These are phyloP conservation scores for Oriolus oriolus DNA, from an alignment of 2,113 vertebrate genomes.

Conservation along the genomic window DNA sequence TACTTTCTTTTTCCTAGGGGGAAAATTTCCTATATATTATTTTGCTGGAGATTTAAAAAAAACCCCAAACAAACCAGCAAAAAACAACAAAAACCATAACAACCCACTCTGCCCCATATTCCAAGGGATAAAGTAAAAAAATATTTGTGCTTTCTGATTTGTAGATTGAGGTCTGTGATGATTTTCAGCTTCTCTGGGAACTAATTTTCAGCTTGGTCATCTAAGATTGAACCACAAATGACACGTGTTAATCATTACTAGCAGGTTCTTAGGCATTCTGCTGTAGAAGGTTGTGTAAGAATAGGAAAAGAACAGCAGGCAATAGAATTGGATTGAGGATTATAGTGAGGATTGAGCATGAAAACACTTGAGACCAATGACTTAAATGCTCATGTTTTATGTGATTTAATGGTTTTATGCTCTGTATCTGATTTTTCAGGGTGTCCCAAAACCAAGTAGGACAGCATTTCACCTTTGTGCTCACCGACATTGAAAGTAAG, in stretches of 20 bases:
- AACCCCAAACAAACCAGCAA: background rate
- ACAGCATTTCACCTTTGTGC: conserved; percentile 97
- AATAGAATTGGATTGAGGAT: background rate
- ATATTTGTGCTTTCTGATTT: background rate
- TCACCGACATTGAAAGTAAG: conserved; percentile 95
- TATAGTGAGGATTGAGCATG: background rate
- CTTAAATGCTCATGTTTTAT: background rate
- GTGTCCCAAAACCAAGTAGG: conserved; percentile 90
- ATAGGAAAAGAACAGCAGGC: background rate
- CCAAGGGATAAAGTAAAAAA: background rate
- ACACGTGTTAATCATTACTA: background rate
- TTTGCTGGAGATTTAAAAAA: background rate
- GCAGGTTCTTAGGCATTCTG: background rate
- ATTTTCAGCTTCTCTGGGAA: background rate
- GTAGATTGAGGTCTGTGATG: background rate
- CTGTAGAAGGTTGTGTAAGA: background rate
- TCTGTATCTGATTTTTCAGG: conserved; percentile 66
- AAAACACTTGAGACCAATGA: background rate
- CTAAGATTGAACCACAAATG: background rate
- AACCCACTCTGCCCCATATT: background rate
- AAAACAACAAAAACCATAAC: background rate
- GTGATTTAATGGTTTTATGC: background rate
- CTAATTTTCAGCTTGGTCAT: background rate
- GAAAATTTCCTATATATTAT: background rate
- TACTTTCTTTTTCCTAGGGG: background rate